Evolutionary conservation across 2,888 invertebrate species (phyloP).

Genomic region (Leptopilina myrica): DNA sequence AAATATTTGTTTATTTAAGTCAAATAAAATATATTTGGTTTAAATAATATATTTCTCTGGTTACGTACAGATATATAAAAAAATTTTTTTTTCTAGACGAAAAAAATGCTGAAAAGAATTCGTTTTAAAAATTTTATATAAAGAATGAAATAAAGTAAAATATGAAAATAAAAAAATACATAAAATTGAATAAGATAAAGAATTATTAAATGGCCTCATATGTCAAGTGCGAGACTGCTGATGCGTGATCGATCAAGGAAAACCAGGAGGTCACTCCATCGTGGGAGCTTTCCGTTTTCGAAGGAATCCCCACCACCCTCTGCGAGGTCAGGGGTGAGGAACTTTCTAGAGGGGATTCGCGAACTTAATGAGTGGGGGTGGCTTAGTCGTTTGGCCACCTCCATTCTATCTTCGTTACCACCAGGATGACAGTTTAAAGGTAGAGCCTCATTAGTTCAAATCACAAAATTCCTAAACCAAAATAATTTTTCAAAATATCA

Average conservation of each 20-base stretch:
- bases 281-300: slow-evolving; percentile 63
- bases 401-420: slow-evolving; percentile 68
- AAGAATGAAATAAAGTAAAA: no score
- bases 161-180: no score
- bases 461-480: not conserved
- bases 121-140: no score
- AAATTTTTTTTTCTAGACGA: no score
- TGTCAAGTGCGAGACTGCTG: slow-evolving; percentile 50
- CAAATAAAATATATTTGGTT: no score
- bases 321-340: slow-evolving; percentile 45
- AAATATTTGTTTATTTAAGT: no score
- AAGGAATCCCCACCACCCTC: slow-evolving; percentile 50
- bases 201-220: slow-evolving; percentile 50
- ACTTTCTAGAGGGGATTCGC: slow-evolving; percentile 59
- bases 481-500: not conserved
- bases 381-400: slow-evolving; percentile 69
- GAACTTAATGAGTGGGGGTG: slow-evolving; percentile 65
- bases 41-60: no score
- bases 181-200: not conserved
- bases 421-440: slow-evolving; percentile 69
- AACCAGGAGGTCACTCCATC: slow-evolving; percentile 66
- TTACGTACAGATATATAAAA: no score
- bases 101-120: no score
- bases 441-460: slow-evolving; percentile 61
- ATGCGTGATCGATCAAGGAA: slow-evolving; percentile 60